Percentiles rank a stretch among this genome's conserved stretches.
Conservation (phyloP, 2,888 invertebrate species). For the Phytoseiulus persimilis region DNA sequence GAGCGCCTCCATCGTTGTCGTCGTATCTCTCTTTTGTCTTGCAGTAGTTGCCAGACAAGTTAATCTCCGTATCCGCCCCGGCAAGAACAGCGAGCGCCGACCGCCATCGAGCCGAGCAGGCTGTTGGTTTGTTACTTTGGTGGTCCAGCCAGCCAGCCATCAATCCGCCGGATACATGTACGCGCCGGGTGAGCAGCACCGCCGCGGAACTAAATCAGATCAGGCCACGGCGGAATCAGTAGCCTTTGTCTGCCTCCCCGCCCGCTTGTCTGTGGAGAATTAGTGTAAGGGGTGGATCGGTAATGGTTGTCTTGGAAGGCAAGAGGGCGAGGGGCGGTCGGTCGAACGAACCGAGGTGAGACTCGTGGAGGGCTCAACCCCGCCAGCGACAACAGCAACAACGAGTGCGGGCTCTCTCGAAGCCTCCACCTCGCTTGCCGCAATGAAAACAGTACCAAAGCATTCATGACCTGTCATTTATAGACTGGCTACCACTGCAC, state of each 20-base stretch:
- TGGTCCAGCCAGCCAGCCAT: neutral
- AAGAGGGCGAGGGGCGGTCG: neutral
- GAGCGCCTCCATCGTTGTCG: neutral
- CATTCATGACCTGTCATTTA: slow-evolving; percentile 5
- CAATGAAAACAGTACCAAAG: neutral
- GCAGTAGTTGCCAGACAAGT: neutral
- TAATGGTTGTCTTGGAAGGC: neutral
- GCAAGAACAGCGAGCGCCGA: neutral
- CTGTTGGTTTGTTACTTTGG: neutral
- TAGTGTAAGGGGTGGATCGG: neutral
- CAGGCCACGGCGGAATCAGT: neutral
- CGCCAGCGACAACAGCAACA: neutral
- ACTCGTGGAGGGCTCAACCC: neutral
- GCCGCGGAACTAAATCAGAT: neutral
- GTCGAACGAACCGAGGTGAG: neutral
- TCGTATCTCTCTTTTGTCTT: neutral
- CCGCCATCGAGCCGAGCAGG: neutral
- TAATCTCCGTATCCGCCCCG: neutral
- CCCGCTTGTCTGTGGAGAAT: neutral
- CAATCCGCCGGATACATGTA: neutral
- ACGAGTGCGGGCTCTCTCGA: neutral
- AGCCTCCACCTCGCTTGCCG: neutral
- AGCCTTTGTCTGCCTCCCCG: neutral
- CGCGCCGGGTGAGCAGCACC: neutral
- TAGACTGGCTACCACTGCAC: neutral